Conservation (phyloP, 2,113 vertebrate species). For the Engraulis encrasicolus region DNA sequence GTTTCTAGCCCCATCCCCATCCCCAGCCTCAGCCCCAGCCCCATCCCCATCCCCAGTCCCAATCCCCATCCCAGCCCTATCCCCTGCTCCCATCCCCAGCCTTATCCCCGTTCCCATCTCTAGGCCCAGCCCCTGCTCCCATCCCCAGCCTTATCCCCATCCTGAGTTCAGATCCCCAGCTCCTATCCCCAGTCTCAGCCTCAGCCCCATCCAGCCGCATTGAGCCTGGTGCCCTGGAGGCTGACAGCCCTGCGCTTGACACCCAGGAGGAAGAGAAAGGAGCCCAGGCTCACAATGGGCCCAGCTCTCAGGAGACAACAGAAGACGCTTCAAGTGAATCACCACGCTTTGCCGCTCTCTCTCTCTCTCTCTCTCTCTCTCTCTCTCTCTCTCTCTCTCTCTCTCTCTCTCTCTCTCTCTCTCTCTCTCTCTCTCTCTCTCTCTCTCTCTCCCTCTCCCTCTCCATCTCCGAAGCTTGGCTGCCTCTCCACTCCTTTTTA, state of each 20-base stretch:
- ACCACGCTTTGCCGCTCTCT: constrained; percentile 73
- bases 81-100: no score
- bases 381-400: no score
- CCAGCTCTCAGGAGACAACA: constrained; percentile 56
- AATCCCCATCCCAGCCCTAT: neutral
- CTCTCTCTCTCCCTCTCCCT: no score
- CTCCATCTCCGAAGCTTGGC: constrained; percentile 71
- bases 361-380: no score
- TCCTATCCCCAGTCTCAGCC: neutral
- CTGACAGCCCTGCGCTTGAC: neutral
- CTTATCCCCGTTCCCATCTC: no score
- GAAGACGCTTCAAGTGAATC: constrained; percentile 76
- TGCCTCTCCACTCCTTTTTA: constrained; percentile 65
- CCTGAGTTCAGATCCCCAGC: neutral
- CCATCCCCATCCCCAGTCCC: neutral
- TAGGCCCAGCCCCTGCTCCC: no score
- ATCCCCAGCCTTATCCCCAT: no score
- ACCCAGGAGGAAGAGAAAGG: constrained; percentile 2
- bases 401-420: no score
- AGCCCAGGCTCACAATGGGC: constrained; percentile 2
- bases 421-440: no score
- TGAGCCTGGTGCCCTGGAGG: neutral
- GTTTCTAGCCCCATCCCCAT: no score
- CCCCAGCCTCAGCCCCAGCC: neutral
- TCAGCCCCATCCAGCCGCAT: neutral